phyloP scores from a whole-genome alignment of 2,797 vertebrate genomes.

The Enteromius afrohamiltoni region DNA sequence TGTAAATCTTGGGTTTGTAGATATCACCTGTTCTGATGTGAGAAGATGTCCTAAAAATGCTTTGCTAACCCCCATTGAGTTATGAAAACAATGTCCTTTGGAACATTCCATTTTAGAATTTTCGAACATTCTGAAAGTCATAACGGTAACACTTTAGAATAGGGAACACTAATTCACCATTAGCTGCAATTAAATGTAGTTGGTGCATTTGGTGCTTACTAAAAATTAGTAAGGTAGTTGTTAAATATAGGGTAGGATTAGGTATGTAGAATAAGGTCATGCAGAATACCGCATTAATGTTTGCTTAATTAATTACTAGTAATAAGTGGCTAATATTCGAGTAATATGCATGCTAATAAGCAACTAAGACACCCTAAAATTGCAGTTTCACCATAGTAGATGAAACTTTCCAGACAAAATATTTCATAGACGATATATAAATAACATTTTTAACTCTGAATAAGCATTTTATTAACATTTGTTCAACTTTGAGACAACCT shows the following conservation, averaged over 20 bases:
- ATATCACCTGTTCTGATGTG: background rate
- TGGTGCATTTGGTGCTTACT: no score
- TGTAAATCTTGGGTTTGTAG: background rate
- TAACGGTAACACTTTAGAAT: no score
- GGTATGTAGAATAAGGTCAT: no score
- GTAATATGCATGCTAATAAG: no score
- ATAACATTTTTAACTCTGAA: background rate
- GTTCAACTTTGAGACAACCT: background rate
- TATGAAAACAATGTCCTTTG: background rate
- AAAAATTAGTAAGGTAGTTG: no score
- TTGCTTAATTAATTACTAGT: no score
- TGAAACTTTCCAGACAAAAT: background rate
- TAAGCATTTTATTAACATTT: background rate
- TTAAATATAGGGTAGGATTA: no score
- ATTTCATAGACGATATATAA: background rate
- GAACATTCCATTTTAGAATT: slow-evolving; percentile 1
- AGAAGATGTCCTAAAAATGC: background rate
- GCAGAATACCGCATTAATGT: no score
- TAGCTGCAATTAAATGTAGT: no score
- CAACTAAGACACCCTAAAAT: no score
- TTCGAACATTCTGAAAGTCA: background rate
- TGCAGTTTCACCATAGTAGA: background rate
- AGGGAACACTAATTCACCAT: no score
- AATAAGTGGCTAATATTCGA: no score
- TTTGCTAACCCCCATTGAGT: background rate